Percentiles rank a stretch among this genome's conserved stretches.
Evolutionary conservation across 2,113 vertebrate genomes (phyloP).

Genomic region (Oophaga pumilio): DNA sequence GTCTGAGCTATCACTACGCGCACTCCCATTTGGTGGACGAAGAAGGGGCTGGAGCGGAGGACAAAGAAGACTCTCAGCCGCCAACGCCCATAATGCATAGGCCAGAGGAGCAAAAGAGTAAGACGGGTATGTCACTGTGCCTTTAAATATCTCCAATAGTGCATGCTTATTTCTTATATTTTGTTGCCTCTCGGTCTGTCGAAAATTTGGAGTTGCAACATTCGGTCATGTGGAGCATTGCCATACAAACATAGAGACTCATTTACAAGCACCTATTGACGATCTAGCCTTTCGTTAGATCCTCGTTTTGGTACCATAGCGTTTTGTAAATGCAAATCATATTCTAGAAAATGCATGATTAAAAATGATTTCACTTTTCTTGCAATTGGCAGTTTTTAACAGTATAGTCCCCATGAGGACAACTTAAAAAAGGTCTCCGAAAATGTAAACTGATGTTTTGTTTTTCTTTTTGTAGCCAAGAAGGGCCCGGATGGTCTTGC

Average conservation of each 20-base stretch:
- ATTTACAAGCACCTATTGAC: no score
- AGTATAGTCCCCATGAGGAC: no score
- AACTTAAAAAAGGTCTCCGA: no score
- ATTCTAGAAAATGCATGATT: no score
- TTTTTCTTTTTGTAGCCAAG: slow-evolving; percentile 75
- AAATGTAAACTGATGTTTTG: background rate
- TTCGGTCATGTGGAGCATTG: background rate
- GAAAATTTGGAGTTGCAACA: background rate
- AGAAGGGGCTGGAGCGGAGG: slow-evolving; percentile 79
- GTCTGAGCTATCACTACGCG: slow-evolving; percentile 96
- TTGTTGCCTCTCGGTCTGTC: background rate
- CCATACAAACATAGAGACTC: no score
- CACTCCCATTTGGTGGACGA: slow-evolving; percentile 96
- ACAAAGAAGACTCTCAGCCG: slow-evolving; percentile 86
- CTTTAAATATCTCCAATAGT: background rate
- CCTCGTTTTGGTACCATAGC: no score
- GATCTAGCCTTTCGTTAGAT: no score
- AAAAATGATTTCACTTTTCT: no score
- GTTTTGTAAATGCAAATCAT: no score
- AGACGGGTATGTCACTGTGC: slow-evolving; percentile 56
- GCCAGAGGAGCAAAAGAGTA: slow-evolving; percentile 88
- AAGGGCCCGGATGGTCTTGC: slow-evolving; percentile 91
- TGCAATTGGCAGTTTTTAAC: no score
- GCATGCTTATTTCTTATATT: background rate
- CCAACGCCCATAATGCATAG: slow-evolving; percentile 78